Evolutionary conservation across 2,888 invertebrate species (phyloP).

Genomic region (Athrips mouffetella): DNA sequence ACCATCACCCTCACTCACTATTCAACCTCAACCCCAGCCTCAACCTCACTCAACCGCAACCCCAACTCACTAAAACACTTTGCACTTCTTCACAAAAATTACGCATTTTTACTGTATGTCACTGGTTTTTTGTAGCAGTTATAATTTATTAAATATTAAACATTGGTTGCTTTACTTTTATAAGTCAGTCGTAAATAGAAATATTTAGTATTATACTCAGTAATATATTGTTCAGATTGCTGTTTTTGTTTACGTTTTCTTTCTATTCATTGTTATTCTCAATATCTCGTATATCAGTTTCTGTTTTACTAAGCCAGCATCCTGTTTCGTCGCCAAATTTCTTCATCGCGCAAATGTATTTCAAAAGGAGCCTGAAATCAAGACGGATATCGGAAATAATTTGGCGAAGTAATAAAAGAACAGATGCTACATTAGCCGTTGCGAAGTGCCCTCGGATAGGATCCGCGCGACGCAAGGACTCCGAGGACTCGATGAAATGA

Average conservation of each 20-base stretch:
- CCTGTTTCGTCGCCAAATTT: neutral
- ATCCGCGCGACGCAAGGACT: conserved; percentile 24
- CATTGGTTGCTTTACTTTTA: neutral
- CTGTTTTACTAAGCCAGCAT: neutral
- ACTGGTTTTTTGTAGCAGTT: neutral
- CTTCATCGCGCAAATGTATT: neutral
- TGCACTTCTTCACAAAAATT: neutral
- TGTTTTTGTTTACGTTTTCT: too few species aligned
- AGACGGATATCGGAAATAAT: neutral
- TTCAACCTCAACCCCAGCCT: conserved; percentile 39
- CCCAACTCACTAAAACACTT: conserved; percentile 9
- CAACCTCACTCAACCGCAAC: conserved; percentile 57
- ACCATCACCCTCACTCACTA: conserved; percentile 39
- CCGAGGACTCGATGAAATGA: conserved; percentile 58
- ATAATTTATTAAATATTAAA: neutral
- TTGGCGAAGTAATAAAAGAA: conserved; percentile 8
- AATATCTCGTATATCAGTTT: neutral
- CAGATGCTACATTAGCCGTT: conserved; percentile 11
- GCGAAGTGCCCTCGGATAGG: conserved; percentile 1
- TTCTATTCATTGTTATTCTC: neutral
- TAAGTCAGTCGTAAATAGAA: too few species aligned
- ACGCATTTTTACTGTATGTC: neutral
- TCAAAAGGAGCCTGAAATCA: neutral
- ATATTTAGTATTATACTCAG: too few species aligned
- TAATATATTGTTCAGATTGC: too few species aligned